A percentile compares a stretch with the other conserved stretches of the same genome.
Conservation (phyloP, 2,888 invertebrate genomes). For the Brenthis hecate region DNA sequence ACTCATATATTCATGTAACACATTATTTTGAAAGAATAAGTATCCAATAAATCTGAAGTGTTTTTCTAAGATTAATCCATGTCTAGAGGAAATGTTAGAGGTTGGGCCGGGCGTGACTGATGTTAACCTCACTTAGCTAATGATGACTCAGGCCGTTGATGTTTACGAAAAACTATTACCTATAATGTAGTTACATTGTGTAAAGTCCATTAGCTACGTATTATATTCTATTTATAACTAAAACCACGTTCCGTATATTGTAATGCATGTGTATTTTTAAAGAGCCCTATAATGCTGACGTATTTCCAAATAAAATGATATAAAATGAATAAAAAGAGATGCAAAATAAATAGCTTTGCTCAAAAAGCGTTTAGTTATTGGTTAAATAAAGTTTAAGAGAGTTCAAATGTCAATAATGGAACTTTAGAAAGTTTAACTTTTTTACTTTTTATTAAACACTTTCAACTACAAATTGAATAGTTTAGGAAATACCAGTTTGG, state of each 20-base stretch:
- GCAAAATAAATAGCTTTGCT: neutral
- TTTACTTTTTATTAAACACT: slow-evolving; percentile 18
- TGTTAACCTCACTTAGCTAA: slow-evolving; percentile 40
- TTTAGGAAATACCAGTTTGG: slow-evolving; percentile 6
- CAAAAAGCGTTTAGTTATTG: slow-evolving; percentile 1
- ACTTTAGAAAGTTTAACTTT: slow-evolving; percentile 9
- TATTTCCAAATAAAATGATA: too few relatives aligned
- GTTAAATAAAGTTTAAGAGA: slow-evolving; percentile 16
- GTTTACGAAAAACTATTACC: slow-evolving; percentile 35
- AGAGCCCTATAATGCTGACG: too few relatives aligned
- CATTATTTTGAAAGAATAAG: slow-evolving; percentile 30
- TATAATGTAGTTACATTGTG: slow-evolving; percentile 33
- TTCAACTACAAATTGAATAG: slow-evolving; percentile 21
- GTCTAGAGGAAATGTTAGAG: slow-evolving; percentile 39
- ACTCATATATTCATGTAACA: slow-evolving; percentile 17
- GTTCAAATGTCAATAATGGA: slow-evolving; percentile 15
- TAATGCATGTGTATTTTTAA: neutral
- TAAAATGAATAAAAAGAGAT: neutral
- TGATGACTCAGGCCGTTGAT: slow-evolving; percentile 36
- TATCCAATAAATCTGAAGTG: slow-evolving; percentile 38
- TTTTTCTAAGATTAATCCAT: slow-evolving; percentile 44
- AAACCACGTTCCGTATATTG: too few relatives aligned
- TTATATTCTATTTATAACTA: slow-evolving; percentile 19
- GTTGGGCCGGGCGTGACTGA: slow-evolving; percentile 39
- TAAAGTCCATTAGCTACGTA: slow-evolving; percentile 29